A percentile compares a stretch with the other conserved stretches of the same genome.
Conservation (phyloP, 2,113 vertebrate species). For the Lophotis ruficrista region DNA sequence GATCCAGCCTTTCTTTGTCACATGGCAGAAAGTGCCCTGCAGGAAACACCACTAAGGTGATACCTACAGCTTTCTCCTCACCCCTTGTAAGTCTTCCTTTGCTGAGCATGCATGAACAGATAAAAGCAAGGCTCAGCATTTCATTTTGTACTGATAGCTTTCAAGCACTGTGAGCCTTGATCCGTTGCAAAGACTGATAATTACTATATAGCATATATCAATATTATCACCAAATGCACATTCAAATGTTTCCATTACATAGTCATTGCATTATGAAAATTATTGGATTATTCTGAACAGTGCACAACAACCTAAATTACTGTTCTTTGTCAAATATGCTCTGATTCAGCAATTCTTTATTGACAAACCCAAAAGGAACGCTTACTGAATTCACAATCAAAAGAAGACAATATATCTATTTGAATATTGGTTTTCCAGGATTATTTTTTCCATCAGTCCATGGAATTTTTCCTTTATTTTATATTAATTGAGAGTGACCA, state of each 20-base stretch:
- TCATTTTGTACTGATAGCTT: not conserved
- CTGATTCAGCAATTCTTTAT: not conserved
- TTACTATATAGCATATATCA: not conserved
- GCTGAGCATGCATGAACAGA: not conserved
- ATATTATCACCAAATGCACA: not conserved
- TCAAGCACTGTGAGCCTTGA: not conserved
- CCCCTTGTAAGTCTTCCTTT: not conserved
- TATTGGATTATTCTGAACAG: not conserved
- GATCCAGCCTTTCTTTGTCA: not conserved
- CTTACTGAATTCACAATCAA: not conserved
- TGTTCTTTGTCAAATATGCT: not conserved
- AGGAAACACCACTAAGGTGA: not conserved
- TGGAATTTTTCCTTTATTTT: not conserved
- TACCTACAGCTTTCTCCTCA: not conserved
- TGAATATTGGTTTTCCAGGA: not conserved
- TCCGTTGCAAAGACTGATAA: not conserved
- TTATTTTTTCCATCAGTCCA: not conserved
- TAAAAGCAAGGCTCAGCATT: not conserved
- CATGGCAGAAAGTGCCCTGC: not conserved
- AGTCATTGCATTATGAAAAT: not conserved
- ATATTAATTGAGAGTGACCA: not conserved
- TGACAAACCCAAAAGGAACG: not conserved
- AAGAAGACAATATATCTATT: not conserved
- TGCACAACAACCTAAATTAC: not conserved
- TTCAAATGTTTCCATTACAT: not conserved